Percentiles rank a stretch among this genome's conserved stretches.
Conservation (phyloP, 2,888 invertebrate genomes). For the Drosophila tanythrix region DNA sequence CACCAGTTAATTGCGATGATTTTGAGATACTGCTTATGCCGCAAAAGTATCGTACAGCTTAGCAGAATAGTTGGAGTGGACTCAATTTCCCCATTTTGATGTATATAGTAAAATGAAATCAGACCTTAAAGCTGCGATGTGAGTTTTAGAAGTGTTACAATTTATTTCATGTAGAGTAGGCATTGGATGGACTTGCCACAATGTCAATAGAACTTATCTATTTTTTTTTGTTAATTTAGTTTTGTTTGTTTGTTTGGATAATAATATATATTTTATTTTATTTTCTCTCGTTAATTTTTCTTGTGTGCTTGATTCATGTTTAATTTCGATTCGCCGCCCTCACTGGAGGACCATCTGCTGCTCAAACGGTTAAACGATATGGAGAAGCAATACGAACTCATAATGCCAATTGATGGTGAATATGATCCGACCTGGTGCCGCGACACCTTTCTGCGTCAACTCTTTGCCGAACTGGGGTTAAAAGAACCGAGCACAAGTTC, state of each 20-base stretch:
- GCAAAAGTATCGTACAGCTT: neutral
- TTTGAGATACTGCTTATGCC: conserved; percentile 16
- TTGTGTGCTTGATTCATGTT: neutral
- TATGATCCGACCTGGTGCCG: conserved; percentile 36
- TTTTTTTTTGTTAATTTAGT: neutral
- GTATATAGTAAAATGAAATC: neutral
- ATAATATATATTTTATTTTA: neutral
- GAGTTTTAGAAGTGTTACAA: neutral
- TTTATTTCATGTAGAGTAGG: neutral
- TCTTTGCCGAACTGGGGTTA: conserved; percentile 31
- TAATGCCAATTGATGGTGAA: conserved; percentile 30
- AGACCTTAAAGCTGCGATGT: neutral
- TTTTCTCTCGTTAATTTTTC: neutral
- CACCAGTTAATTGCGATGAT: neutral
- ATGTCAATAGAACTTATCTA: neutral
- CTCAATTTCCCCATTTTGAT: neutral
- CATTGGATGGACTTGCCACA: neutral
- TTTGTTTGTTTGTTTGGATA: neutral
- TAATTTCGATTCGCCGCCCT: neutral
- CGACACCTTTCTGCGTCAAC: conserved; percentile 35
- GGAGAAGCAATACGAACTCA: conserved; percentile 15
- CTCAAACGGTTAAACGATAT: neutral
- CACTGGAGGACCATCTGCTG: neutral
- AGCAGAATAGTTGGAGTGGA: neutral
- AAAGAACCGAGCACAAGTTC: neutral